Conservation (phyloP, 2,888 invertebrate genomes). For the Limnephilus lunatus region DNA sequence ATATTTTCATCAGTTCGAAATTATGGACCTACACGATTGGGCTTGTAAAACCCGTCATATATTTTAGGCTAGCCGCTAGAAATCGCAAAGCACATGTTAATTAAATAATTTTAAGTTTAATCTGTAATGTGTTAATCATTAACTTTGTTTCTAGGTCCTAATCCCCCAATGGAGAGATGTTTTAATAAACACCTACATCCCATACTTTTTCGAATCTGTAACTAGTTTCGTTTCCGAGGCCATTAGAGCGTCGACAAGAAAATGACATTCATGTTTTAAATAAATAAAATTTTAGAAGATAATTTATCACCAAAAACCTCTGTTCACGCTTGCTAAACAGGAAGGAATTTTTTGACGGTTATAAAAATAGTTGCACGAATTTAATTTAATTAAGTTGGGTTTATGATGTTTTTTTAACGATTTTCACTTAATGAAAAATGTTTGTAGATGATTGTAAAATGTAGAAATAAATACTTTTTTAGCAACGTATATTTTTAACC, state of each 20-base stretch:
- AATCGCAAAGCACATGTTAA: too few relatives aligned
- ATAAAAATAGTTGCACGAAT: not conserved
- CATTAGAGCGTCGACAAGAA: not conserved
- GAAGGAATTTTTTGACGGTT: not conserved
- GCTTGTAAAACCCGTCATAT: not conserved
- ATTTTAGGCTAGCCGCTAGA: not conserved
- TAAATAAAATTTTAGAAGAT: not conserved
- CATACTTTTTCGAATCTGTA: not conserved
- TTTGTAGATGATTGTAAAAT: not conserved
- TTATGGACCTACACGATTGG: too few relatives aligned
- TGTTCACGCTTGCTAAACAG: not conserved
- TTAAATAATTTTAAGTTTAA: not conserved
- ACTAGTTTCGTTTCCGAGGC: conserved; percentile 25
- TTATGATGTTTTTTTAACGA: not conserved
- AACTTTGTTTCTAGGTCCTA: conserved; percentile 31
- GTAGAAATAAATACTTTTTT: not conserved
- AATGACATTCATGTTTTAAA: not conserved
- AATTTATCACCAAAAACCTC: not conserved
- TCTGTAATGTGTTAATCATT: not conserved
- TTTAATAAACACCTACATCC: conserved; percentile 40
- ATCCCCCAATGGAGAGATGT: conserved; percentile 47
- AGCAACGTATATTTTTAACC: too few relatives aligned
- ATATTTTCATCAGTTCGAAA: too few relatives aligned
- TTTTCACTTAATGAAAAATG: not conserved
- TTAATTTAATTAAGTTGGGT: not conserved